Base-by-base conservation (phyloP, 2,888 invertebrate species). In the Alentia gelatinosa region DNA sequence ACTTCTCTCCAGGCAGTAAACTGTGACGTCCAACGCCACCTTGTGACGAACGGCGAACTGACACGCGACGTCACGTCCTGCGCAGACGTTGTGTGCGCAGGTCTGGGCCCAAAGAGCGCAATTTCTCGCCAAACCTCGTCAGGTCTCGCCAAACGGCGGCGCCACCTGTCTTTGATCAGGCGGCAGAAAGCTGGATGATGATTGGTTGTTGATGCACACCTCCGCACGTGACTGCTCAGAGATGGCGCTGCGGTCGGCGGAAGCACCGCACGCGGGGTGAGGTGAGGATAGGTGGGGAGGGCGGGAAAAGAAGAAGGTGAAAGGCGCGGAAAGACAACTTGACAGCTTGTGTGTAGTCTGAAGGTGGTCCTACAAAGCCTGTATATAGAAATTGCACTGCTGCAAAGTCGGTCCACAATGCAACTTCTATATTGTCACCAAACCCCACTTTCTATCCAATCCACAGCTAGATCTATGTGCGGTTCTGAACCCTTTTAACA, bases 131-230 rank as follows among this genome's bases (percentile, higher is more conserved):
- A 68, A 30, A 30, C 30, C 68, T 68, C 68, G 68, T 30, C 68
- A 68, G 26, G 26, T 1, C 56, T 56, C 56, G 56, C n/a, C 56
- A n/a, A n/a, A n/a, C 19, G 56, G 56, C 56, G 56, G 56, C 19
- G 56, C 56, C 56, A 56, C 23, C 68, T 68, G 68, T 68, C 68
- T 68, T 68, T 68, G 68, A 68, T 68, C 68, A 68, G 30, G 68
- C 30, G 68, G 68, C 68, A 68, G 68, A 68, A 68, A 68, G 68
- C 68, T 68, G 68, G 68, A 68, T 68, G 68, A 30, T 68, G 68
- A 68, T 68, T 68, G 68, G 68, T 68, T 68, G 68, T 26, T 68
- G 68, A 68, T 68, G 68, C 68, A 68, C 68, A 68, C 68, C 68
- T 68, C 68, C 30, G 68, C 68, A 68, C 68, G 68, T 68, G 68